Conservation (phyloP, 53 echinoderm and acorn worm species). For the Holothuria leucospilota region DNA sequence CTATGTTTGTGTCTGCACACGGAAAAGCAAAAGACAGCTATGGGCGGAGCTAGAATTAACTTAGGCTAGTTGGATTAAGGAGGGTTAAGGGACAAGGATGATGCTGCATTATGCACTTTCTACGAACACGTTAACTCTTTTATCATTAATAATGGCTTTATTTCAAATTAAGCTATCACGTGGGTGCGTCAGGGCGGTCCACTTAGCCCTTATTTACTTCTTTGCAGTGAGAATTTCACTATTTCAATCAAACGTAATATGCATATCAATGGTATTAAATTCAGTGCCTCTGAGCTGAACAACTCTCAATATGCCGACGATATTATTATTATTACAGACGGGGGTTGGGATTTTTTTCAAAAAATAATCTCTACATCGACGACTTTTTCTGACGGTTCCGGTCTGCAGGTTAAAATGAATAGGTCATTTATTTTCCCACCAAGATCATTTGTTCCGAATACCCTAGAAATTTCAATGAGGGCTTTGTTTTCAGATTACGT, state of each 20-base stretch:
- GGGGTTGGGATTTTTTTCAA: background rate
- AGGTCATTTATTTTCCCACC: background rate
- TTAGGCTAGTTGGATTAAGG: no score
- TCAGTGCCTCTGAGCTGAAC: background rate
- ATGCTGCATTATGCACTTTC: no score
- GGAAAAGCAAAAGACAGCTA: no score
- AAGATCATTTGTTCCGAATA: background rate
- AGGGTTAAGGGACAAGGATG: no score
- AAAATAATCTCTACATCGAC: background rate
- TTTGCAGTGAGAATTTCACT: no score
- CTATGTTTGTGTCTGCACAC: no score
- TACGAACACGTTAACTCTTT: background rate
- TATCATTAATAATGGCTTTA: slow-evolving; percentile 18
- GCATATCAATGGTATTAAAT: no score
- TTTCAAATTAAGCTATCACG: background rate
- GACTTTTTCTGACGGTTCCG: background rate
- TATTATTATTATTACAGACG: background rate
- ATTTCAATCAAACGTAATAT: no score
- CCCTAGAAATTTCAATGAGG: background rate
- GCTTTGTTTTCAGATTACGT: background rate
- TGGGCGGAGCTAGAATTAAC: no score
- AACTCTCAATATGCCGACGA: slow-evolving; percentile 27
- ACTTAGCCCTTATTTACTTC: no score
- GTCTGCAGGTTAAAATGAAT: background rate
- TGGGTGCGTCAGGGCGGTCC: no score